Evolutionary conservation across 2,113 vertebrate species (phyloP), one percentile per base, ranked within the genome.

Genomic region (Lepidiolamprologus cunningtoni): DNA sequence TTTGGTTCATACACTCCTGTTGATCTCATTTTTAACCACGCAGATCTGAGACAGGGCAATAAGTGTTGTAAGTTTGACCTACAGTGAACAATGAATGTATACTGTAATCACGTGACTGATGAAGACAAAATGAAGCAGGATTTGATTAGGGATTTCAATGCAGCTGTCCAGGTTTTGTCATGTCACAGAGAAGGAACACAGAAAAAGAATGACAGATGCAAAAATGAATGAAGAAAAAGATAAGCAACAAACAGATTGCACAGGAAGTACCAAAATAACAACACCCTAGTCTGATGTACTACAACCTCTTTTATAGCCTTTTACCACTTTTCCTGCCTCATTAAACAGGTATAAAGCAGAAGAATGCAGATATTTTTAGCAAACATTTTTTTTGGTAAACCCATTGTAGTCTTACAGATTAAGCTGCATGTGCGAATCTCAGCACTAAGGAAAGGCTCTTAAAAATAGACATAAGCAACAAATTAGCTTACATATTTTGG

Each of bases 21-120:
- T 92, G 76, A 93, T 92, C 86, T 83, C 3, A 83, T 91, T 89
- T 88, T 45, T 61, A 61, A 45, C 17, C 58, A 35, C 17, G 13
- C 55, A 40, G 82, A 88, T 86, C 55, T 71, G 53, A 81, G 68
- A 83, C 5, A 5, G 10, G 13, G 14, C 5, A 73, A 37, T 79
- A n/a, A 66, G 40, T 16, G 42, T 78, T 63, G 54, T 8, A 33
- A 31, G 10, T 40, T 50, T 47, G 31, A 81, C 82, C 57, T 76
- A 7, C 45, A 85, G 85, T 71, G 16, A 87, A 66, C 21, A 63
- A n/a, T 28, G 21, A 50, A 21, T 9, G 23, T 26, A 53, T 33
- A 23, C 40, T 35, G 55, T 57, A 58, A 86, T 80, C 31, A 84
- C 50, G 10, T 9, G 35, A 81, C 28, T 26, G 16, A 91, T 68